Evolutionary conservation across 2,113 vertebrate species (phyloP).

Genomic region (Callithrix jacchus): DNA sequence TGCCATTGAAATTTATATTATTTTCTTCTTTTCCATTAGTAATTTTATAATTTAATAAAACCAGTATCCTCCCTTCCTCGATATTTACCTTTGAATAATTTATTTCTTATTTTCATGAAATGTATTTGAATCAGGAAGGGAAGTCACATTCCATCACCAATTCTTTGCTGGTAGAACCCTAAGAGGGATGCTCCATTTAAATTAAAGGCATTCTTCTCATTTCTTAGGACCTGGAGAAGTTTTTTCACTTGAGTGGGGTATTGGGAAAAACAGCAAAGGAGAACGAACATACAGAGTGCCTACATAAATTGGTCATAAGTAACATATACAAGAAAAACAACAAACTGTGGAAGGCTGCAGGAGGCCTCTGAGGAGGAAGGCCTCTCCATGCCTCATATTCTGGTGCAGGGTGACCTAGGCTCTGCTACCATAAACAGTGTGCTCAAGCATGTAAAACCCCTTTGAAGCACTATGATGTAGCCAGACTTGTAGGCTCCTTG

Average conservation of each 20-base stretch:
- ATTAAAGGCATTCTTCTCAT: not conserved
- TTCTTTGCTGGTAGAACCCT: not conserved
- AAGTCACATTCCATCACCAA: not conserved
- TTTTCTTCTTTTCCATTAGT: not conserved
- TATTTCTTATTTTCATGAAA: not conserved
- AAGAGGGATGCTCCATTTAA: not conserved
- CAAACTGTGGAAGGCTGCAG: too few species aligned
- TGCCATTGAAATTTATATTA: not conserved
- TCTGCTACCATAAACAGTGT: too few species aligned
- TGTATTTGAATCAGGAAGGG: not conserved
- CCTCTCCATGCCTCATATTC: too few species aligned
- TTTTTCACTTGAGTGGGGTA: not conserved
- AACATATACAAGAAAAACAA: too few species aligned
- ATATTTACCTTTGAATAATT: not conserved
- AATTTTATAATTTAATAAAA: constrained; percentile 8
- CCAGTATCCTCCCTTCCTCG: not conserved
- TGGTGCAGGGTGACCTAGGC: too few species aligned
- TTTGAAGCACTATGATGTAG: too few species aligned
- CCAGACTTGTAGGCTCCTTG: too few species aligned
- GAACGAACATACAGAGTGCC: too few species aligned
- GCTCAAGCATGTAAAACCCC: too few species aligned
- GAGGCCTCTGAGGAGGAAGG: too few species aligned
- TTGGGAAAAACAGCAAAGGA: too few species aligned
- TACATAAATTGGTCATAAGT: too few species aligned
- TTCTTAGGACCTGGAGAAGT: not conserved